Evolutionary conservation across 1,140 invertebrate species (phyloP), one percentile per base, ranked within the genome.

Genomic region (Geopemphigus sp.): DNA sequence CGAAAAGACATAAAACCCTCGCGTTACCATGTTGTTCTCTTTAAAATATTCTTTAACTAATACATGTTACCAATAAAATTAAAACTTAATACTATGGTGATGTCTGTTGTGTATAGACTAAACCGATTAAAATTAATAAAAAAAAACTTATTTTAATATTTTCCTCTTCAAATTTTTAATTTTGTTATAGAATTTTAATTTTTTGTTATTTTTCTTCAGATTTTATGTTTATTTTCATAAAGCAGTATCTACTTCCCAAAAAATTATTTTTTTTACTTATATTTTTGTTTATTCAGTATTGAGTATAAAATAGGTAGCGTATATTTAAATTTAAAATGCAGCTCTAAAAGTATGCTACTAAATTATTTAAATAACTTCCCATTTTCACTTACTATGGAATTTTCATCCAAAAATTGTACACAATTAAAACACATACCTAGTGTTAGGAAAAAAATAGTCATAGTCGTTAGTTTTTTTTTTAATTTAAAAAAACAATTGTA

Each of bases 31-130:
- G 17, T 78, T 63, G 39, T 78, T 50, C 45, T 76, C 73, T 78
- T 61, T 61, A 59, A 78, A 63, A 47, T 78, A 59, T 45, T 61
- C n/a, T 57, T 57, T 32, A 19, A 57, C n/a, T 59, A 76, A 61
- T 59, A 78, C 15, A 32, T 63, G 74, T 78, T 78, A 78, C 74
- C 74, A 78, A 78, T 78, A 63, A 78, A 78, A 61, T 61, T 57
- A 74, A 74, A 57, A 32, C 53, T 45, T 78, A 39, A 73, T 63
- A 59, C n/a, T 76, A 63, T 61, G 57, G 32, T 29, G 8, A 14
- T 61, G 22, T 78, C 56, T 61, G 39, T 61, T 61, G 15, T 78
- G 45, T 63, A 76, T 47, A 78, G 17, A 50, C 57, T 17, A 45
- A 59, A 24, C 56, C 61, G n/a, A 61, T 61, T 50, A 29, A 26